Evolutionary conservation across 2,113 vertebrate species (phyloP).

Genomic region (Cololabis saira): DNA sequence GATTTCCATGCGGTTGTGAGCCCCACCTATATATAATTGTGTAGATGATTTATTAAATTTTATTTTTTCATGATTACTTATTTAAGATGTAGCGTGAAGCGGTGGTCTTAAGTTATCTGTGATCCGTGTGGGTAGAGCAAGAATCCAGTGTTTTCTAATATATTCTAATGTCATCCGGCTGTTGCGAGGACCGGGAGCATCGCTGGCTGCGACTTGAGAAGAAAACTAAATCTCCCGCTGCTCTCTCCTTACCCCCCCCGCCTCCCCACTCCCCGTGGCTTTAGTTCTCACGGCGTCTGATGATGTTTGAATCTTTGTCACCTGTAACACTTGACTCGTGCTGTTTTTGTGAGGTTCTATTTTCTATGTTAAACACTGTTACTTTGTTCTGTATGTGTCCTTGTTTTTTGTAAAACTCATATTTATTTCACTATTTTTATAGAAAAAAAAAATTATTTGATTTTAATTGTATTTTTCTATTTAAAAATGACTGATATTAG

Average conservation of each 20-base stretch:
- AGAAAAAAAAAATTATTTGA: slow-evolving; percentile 91
- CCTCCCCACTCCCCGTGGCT: slow-evolving; percentile 24
- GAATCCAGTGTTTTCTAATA: slow-evolving; percentile 77
- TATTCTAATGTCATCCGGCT: slow-evolving; percentile 64
- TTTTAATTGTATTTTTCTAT: slow-evolving; percentile 99
- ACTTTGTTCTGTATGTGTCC: slow-evolving; percentile 73
- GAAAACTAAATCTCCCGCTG: too few species aligned
- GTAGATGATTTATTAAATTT: slow-evolving; percentile 87
- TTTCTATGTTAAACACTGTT: slow-evolving; percentile 95
- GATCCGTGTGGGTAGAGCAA: slow-evolving; percentile 83
- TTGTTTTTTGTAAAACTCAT: slow-evolving; percentile 93
- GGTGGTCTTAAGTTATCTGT: slow-evolving; percentile 77
- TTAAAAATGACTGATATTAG: slow-evolving; percentile 85
- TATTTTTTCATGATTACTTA: slow-evolving; percentile 88
- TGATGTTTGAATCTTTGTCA: slow-evolving; percentile 64
- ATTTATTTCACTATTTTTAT: slow-evolving; percentile 99
- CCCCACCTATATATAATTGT: slow-evolving; percentile 85
- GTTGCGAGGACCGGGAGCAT: slow-evolving; percentile 34
- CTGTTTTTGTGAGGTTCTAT: slow-evolving; percentile 84
- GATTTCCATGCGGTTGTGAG: slow-evolving; percentile 39
- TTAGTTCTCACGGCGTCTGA: slow-evolving; percentile 53
- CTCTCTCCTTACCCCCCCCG: background rate
- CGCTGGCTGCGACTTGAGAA: background rate
- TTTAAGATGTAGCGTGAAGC: slow-evolving; percentile 86
- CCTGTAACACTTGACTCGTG: slow-evolving; percentile 82